A percentile compares a stretch with the other conserved stretches of the same genome.
Evolutionary conservation across 1,140 invertebrate species (phyloP).

Genomic region (Psix sp.): DNA sequence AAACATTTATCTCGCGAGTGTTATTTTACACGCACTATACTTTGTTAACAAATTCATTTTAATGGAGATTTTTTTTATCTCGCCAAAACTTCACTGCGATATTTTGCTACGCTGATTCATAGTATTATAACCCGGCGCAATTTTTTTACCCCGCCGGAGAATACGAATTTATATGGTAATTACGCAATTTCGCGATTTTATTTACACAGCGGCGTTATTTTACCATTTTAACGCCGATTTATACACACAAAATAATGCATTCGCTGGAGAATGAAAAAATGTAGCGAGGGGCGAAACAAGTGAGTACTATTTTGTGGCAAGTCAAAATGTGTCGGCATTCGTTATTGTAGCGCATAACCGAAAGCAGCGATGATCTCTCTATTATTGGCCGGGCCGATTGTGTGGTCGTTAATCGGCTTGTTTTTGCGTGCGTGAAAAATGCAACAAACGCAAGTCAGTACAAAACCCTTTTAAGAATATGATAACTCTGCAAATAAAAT

Average conservation of each 20-base stretch:
- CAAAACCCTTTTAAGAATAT: conserved; percentile 54
- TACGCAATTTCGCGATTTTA: conserved; percentile 45
- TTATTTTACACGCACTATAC: conserved; percentile 6
- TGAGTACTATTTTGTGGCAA: no score
- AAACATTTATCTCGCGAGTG: conserved; percentile 19
- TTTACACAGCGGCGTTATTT: conserved; percentile 35
- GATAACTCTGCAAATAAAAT: conserved; percentile 47
- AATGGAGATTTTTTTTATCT: conserved; percentile 20
- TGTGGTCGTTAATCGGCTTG: conserved; percentile 41
- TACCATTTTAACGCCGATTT: conserved; percentile 41
- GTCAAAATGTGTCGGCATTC: no score
- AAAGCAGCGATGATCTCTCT: conserved; percentile 16
- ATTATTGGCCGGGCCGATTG: conserved; percentile 31
- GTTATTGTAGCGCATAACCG: no score
- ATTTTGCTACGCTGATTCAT: conserved; percentile 20
- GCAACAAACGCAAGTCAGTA: conserved; percentile 37
- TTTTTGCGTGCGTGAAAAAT: conserved; percentile 11
- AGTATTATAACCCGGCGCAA: conserved; percentile 21
- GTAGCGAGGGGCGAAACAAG: no score
- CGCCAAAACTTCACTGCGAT: conserved; percentile 8
- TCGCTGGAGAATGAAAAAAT: no score
- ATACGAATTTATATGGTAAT: conserved; percentile 50
- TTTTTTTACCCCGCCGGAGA: conserved; percentile 26
- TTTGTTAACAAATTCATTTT: conserved; percentile 44
- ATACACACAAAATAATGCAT: conserved; percentile 37